phyloP scores from a whole-genome alignment of 2,113 vertebrate species.

The Cebus imitator region DNA sequence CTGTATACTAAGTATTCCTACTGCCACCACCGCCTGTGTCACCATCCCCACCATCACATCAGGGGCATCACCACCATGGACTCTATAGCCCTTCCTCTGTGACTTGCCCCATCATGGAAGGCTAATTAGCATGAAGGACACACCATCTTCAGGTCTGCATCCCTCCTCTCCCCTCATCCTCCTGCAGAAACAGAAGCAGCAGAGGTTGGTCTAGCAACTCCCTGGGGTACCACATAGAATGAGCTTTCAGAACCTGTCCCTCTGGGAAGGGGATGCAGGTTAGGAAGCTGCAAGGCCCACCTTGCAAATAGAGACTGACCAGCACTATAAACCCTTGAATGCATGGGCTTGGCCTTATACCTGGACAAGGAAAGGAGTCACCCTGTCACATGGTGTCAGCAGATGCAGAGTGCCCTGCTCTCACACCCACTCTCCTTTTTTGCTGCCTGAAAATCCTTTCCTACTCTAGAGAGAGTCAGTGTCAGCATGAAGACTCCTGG shows the following conservation, averaged over 20 bases:
- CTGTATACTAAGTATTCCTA: too few relatives aligned
- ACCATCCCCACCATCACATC: background rate
- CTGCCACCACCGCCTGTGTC: accelerated
- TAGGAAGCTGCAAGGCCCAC: background rate
- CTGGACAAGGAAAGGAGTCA: background rate
- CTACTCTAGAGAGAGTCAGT: background rate
- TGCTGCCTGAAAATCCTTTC: background rate
- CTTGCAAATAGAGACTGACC: background rate
- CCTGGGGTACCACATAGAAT: background rate
- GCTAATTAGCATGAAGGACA: background rate
- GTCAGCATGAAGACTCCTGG: background rate
- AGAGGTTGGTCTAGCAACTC: background rate
- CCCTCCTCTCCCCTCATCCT: background rate
- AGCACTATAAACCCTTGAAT: background rate
- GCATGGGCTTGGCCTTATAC: background rate
- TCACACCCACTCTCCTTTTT: background rate
- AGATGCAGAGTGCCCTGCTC: background rate
- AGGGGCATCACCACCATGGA: too few relatives aligned
- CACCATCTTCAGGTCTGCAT: too few relatives aligned
- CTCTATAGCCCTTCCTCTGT: background rate
- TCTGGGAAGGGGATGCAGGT: background rate
- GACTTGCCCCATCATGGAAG: accelerated
- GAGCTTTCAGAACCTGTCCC: background rate
- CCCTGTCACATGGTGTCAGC: background rate
- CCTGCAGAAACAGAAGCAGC: background rate